phyloP scores from a whole-genome alignment of 2,797 vertebrate genomes.

The Hemibagrus guttatus region DNA sequence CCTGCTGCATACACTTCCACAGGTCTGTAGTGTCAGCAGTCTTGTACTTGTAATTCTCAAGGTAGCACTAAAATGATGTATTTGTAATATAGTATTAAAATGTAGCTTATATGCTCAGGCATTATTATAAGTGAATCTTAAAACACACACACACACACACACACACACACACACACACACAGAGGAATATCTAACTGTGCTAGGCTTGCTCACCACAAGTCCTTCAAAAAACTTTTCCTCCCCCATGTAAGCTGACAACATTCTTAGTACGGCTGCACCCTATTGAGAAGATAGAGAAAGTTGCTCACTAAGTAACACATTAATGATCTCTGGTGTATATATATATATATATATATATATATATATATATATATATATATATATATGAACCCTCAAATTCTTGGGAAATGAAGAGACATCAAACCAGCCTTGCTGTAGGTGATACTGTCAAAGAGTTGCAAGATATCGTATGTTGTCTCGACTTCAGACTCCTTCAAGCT shows the following conservation, averaged over 20 bases:
- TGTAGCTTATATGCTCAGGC: not conserved
- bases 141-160: too few relatives aligned
- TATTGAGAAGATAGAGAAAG: slow-evolving; percentile 51
- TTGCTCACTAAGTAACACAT: not conserved
- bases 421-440: slow-evolving; percentile 73
- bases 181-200: not conserved
- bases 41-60: slow-evolving; percentile 51
- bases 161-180: too few relatives aligned
- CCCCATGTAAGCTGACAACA: slow-evolving; percentile 66
- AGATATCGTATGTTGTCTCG: slow-evolving; percentile 57
- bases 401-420: not conserved
- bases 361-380: not conserved
- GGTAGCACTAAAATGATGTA: slow-evolving; percentile 64
- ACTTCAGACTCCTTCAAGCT: slow-evolving; percentile 50
- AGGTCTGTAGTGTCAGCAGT: slow-evolving; percentile 63
- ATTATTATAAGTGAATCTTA: not conserved
- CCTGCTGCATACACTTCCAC: slow-evolving; percentile 67
- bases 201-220: slow-evolving; percentile 43
- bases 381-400: not conserved
- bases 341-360: not conserved
- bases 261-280: slow-evolving; percentile 76
- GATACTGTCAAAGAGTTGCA: slow-evolving; percentile 66
- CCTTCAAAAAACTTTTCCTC: slow-evolving; percentile 61
- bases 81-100: not conserved
- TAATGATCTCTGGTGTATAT: not conserved